A percentile compares a stretch with the other conserved stretches of the same genome.
Evolutionary conservation across 2,113 vertebrate genomes (phyloP).

Genomic region (Ceuthmochares aereus): DNA sequence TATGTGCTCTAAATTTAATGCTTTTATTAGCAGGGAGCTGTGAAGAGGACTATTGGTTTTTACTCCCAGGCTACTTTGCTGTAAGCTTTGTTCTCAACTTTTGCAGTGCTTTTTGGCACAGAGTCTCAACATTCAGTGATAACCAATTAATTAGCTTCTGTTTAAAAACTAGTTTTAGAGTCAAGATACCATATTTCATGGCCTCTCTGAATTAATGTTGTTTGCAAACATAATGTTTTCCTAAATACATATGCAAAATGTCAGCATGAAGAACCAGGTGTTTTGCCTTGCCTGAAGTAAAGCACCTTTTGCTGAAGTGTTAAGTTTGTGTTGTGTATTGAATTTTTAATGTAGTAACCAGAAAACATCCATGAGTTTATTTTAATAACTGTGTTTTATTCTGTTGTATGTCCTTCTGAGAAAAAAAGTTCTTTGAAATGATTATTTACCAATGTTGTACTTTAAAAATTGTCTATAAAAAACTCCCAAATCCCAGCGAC

Average conservation of each 20-base stretch:
- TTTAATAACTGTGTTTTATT: neutral
- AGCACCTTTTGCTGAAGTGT: neutral
- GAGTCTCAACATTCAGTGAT: neutral
- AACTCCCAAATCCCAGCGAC: neutral
- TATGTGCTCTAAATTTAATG: slow-evolving; percentile 36
- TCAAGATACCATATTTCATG: neutral
- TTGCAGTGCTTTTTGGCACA: slow-evolving; percentile 7
- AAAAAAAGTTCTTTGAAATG: neutral
- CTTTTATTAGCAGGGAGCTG: slow-evolving; percentile 33
- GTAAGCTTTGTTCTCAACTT: slow-evolving; percentile 35
- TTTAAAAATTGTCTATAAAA: neutral
- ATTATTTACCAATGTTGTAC: neutral
- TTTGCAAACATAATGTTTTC: neutral
- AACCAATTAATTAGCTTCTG: slow-evolving; percentile 28
- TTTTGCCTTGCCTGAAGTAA: neutral
- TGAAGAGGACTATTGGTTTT: slow-evolving; percentile 27
- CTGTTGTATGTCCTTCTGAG: neutral
- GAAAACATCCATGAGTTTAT: neutral
- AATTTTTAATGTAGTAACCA: neutral
- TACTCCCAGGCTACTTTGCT: slow-evolving; percentile 28
- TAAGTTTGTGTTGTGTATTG: neutral
- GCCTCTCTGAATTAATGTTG: neutral
- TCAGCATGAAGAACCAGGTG: neutral
- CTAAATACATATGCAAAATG: neutral
- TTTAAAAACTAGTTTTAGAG: slow-evolving; percentile 6